These are phyloP conservation scores for Antheraea pernyi DNA, from an alignment of 1,140 invertebrate genomes.

Conservation along the genomic window DNA sequence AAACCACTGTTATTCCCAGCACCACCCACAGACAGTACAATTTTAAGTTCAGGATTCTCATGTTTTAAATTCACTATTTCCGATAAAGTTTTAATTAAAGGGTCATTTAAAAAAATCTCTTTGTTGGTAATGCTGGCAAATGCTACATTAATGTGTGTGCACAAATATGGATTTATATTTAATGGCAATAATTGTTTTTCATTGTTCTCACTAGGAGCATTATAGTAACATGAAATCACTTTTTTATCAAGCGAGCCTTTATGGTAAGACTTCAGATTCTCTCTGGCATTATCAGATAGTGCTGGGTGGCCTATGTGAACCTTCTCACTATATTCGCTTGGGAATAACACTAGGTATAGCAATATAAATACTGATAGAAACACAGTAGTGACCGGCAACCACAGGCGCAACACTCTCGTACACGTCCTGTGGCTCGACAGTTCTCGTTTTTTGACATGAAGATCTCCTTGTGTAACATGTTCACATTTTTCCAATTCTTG, in stretches of 20 bases:
- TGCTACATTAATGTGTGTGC: constrained; percentile 90
- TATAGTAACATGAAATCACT: constrained; percentile 84
- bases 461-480: not conserved
- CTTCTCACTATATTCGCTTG: no score
- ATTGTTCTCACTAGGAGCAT: constrained; percentile 60
- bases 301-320: no score
- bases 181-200: constrained; percentile 75
- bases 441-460: no score
- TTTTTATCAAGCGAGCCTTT: constrained; percentile 8
- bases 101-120: constrained; percentile 74
- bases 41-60: constrained; percentile 84
- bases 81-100: constrained; percentile 70
- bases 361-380: no score
- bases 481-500: no score
- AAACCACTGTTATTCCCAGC: constrained; percentile 82
- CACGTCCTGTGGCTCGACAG: no score
- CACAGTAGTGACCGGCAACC: no score
- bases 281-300: no score
- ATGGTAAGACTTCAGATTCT: not conserved
- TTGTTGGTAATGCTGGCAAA: constrained; percentile 85
- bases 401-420: no score
- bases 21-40: constrained; percentile 89
- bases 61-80: constrained; percentile 82
- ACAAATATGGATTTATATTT: constrained; percentile 84
- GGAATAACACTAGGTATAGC: no score